phyloP scores from a whole-genome alignment of 2,888 invertebrate genomes.

The Kuschelorhynchus macadamiae region DNA sequence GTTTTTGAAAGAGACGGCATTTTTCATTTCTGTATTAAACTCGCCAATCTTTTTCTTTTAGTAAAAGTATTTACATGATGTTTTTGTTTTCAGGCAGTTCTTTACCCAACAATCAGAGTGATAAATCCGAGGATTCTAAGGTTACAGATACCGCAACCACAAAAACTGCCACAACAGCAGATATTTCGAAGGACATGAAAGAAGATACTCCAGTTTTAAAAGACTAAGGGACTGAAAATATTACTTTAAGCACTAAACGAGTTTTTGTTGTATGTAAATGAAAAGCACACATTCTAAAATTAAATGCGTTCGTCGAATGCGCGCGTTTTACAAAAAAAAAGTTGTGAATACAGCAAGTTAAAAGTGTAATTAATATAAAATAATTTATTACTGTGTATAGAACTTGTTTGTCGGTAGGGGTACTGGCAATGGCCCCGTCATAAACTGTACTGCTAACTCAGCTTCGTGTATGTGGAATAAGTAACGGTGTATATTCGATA shows the following conservation, averaged over 20 bases:
- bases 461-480: conserved; percentile 45
- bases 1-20: no score
- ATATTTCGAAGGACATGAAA: conserved; percentile 62
- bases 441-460: conserved; percentile 41
- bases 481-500: conserved; percentile 39
- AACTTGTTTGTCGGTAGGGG: conserved; percentile 31
- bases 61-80: no score
- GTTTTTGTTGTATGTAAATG: conserved; percentile 41
- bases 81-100: conserved; percentile 57
- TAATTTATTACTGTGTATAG: conserved; percentile 47
- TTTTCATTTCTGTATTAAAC: no score
- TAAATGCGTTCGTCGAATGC: conserved; percentile 25
- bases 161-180: conserved; percentile 49
- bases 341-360: conserved; percentile 32
- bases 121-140: conserved; percentile 65
- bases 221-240: conserved; percentile 55
- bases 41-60: no score
- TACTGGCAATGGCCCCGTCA: conserved; percentile 17
- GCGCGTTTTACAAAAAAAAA: conserved; percentile 29
- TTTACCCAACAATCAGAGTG: conserved; percentile 62
- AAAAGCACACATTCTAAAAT: conserved; percentile 26
- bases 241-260: conserved; percentile 49
- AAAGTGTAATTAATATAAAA: conserved; percentile 43
- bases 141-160: conserved; percentile 58
- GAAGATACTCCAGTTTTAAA: conserved; percentile 64